A percentile compares a stretch with the other conserved stretches of the same genome.
phyloP scores from a whole-genome alignment of 2,888 invertebrate genomes.

The Macaria liturata region DNA sequence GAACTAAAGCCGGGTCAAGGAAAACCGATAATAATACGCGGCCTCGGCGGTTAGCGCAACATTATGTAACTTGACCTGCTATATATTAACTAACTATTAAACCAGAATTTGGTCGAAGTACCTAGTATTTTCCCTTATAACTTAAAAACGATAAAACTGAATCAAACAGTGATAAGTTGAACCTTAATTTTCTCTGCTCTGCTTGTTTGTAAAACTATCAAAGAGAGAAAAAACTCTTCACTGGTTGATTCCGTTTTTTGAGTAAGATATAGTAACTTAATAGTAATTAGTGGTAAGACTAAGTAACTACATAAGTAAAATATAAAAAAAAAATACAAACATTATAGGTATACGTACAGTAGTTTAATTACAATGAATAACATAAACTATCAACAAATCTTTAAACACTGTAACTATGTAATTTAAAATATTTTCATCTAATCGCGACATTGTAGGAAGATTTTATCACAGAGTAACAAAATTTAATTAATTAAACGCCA shows the following conservation, averaged over 20 bases:
- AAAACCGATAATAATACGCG: slow-evolving; percentile 36
- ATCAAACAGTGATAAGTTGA: too few species aligned
- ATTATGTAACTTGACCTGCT: slow-evolving; percentile 36
- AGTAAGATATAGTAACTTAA: too few species aligned
- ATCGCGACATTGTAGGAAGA: slow-evolving; percentile 62
- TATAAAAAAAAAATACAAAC: slow-evolving; percentile 28
- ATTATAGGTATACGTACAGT: slow-evolving; percentile 42
- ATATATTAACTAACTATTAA: too few species aligned
- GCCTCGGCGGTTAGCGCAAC: slow-evolving; percentile 44
- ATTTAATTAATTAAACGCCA: slow-evolving; percentile 33
- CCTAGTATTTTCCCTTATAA: too few species aligned
- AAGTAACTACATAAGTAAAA: background rate
- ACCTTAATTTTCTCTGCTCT: too few species aligned
- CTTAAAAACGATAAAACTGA: too few species aligned
- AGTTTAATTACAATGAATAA: slow-evolving; percentile 45
- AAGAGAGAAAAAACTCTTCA: too few species aligned
- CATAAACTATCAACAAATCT: slow-evolving; percentile 54
- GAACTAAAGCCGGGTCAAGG: slow-evolving; percentile 43
- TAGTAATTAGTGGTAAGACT: too few species aligned
- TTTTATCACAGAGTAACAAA: slow-evolving; percentile 69
- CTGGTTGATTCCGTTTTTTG: too few species aligned
- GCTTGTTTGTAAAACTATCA: too few species aligned
- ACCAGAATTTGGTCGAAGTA: too few species aligned
- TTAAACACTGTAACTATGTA: slow-evolving; percentile 36
- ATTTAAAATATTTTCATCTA: slow-evolving; percentile 48